phyloP scores from a whole-genome alignment of 2,888 invertebrate species.

The Mellilla xanthometata region DNA sequence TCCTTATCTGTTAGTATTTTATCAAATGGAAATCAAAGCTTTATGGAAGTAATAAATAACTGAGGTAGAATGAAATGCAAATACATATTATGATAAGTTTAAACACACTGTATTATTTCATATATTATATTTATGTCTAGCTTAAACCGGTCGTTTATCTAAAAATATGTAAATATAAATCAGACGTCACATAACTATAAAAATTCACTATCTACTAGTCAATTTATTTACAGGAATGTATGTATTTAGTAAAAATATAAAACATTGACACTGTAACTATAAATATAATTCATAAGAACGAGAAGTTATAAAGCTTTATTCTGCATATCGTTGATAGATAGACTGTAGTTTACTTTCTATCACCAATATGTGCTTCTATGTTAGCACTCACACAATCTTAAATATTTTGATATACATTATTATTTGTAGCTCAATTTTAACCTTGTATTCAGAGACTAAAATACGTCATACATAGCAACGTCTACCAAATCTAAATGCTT shows the following conservation, averaged over 20 bases:
- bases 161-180: slow-evolving; percentile 9
- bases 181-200: slow-evolving; percentile 23
- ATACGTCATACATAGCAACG: too few relatives aligned
- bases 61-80: slow-evolving; percentile 58
- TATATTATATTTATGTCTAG: slow-evolving; percentile 10
- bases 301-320: slow-evolving; percentile 19
- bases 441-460: too few relatives aligned
- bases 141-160: slow-evolving; percentile 14
- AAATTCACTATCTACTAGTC: slow-evolving; percentile 37
- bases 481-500: too few relatives aligned
- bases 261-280: slow-evolving; percentile 17
- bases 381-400: background rate
- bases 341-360: background rate
- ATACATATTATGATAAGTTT: slow-evolving; percentile 20
- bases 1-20: slow-evolving; percentile 15
- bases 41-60: slow-evolving; percentile 15
- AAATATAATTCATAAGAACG: slow-evolving; percentile 21
- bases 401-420: background rate
- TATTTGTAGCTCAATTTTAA: too few relatives aligned
- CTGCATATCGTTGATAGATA: slow-evolving; percentile 13
- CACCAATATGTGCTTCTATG: background rate
- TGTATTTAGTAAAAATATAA: slow-evolving; percentile 44
- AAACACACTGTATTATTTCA: slow-evolving; percentile 14
- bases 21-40: slow-evolving; percentile 14
- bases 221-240: slow-evolving; percentile 69